Evolutionary conservation across 2,888 invertebrate species (phyloP).

Genomic region (Drosophila demipolita): DNA sequence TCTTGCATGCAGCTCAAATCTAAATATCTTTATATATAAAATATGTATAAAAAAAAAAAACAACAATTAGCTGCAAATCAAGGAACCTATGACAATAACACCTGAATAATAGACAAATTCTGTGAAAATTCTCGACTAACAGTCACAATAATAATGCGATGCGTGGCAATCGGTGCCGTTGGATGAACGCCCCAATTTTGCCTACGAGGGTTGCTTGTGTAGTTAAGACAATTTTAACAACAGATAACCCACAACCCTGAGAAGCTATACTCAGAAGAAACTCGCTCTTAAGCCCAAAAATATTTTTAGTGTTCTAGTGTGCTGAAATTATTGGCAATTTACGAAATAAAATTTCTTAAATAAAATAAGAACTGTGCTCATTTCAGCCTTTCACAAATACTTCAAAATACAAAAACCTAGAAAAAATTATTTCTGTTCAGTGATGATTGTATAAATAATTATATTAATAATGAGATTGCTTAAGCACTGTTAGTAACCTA

Average conservation of each 20-base stretch:
- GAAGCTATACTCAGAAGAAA: neutral
- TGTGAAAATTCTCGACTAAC: constrained; percentile 49
- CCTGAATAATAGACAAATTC: constrained; percentile 56
- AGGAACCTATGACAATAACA: constrained; percentile 78
- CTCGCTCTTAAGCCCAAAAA: too few relatives aligned
- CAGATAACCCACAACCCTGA: neutral
- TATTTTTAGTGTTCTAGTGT: neutral
- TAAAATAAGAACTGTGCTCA: accelerated
- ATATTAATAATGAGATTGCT: neutral
- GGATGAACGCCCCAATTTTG: constrained; percentile 9
- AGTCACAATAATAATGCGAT: constrained; percentile 20
- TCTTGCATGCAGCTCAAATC: constrained; percentile 68
- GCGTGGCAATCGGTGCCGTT: constrained; percentile 75
- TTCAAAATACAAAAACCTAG: neutral
- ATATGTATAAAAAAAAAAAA: constrained; percentile 47
- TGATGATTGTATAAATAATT: neutral
- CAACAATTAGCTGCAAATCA: constrained; percentile 73
- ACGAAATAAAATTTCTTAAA: neutral
- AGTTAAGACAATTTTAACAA: neutral
- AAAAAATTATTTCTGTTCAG: neutral
- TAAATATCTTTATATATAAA: constrained; percentile 61
- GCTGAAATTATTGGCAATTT: neutral
- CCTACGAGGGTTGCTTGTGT: constrained; percentile 25
- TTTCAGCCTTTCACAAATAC: neutral
- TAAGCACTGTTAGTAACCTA: neutral